phyloP scores from a whole-genome alignment of 2,888 invertebrate genomes.

The Amphimallon solstitiale region DNA sequence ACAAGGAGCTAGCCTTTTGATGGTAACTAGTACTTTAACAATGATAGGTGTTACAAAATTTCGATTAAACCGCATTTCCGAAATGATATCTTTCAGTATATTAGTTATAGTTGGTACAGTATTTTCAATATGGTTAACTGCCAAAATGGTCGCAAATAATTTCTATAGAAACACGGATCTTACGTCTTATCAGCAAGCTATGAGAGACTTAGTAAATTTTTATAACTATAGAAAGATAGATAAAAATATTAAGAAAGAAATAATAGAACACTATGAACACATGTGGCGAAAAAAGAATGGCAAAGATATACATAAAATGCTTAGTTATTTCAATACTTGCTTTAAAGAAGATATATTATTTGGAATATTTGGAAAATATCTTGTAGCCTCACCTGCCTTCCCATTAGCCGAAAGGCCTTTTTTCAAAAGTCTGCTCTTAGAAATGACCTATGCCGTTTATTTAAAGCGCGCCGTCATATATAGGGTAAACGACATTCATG shows the following conservation, averaged over 20 bases:
- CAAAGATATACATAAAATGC: constrained; percentile 36
- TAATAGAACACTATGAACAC: constrained; percentile 48
- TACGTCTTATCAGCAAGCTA: constrained; percentile 47
- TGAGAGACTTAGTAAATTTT: constrained; percentile 47
- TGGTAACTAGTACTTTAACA: constrained; percentile 15
- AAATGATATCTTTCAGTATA: constrained; percentile 22
- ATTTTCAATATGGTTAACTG: constrained; percentile 30
- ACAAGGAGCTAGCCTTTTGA: constrained; percentile 14
- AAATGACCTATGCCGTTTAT: constrained; percentile 38
- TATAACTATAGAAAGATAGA: constrained; percentile 46
- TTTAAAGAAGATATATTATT: constrained; percentile 45
- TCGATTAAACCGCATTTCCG: background rate
- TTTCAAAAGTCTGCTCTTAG: constrained; percentile 40
- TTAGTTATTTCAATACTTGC: constrained; percentile 40
- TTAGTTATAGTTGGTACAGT: constrained; percentile 19
- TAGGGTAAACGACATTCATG: constrained; percentile 46
- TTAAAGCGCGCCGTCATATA: constrained; percentile 36
- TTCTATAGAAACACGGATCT: constrained; percentile 40
- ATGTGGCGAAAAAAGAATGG: constrained; percentile 45
- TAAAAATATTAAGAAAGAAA: constrained; percentile 41
- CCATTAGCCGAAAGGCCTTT: constrained; percentile 39
- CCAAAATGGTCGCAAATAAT: constrained; percentile 39
- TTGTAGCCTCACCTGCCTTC: constrained; percentile 41
- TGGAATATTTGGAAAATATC: constrained; percentile 40
- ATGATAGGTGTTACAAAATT: constrained; percentile 30